Percentiles rank a stretch among this genome's conserved stretches.
Conservation (phyloP, 2,113 vertebrate genomes). For the Ictidomys tridecemlineatus region DNA sequence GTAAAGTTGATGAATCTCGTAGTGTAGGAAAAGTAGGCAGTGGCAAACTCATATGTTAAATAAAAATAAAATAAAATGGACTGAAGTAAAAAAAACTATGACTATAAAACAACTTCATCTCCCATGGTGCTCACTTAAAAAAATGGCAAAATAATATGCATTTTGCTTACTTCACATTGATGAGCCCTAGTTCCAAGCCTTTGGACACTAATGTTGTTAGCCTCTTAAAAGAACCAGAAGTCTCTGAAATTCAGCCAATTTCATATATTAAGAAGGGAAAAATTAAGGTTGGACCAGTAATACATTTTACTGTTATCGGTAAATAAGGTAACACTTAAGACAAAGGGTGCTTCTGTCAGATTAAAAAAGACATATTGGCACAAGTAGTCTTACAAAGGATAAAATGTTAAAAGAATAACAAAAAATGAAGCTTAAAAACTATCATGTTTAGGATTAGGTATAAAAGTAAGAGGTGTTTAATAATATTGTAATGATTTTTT, state of each 20-base stretch:
- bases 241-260: conserved; percentile 5
- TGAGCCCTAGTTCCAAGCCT: neutral
- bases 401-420: no score
- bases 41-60: neutral
- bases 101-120: neutral
- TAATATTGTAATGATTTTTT: no score
- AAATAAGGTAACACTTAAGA: neutral
- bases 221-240: neutral
- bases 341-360: neutral
- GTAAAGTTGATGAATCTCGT: neutral
- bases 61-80: neutral
- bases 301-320: neutral
- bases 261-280: neutral
- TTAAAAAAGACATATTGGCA: no score
- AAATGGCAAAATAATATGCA: neutral
- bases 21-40: neutral
- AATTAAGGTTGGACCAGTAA: neutral
- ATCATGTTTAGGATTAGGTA: no score
- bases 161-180: neutral
- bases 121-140: neutral
- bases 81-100: no score
- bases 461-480: no score
- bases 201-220: neutral
- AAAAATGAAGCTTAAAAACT: no score
- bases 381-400: no score